Base-by-base conservation (phyloP, 2,797 vertebrate species). In the Sebastolobus alascanus region DNA sequence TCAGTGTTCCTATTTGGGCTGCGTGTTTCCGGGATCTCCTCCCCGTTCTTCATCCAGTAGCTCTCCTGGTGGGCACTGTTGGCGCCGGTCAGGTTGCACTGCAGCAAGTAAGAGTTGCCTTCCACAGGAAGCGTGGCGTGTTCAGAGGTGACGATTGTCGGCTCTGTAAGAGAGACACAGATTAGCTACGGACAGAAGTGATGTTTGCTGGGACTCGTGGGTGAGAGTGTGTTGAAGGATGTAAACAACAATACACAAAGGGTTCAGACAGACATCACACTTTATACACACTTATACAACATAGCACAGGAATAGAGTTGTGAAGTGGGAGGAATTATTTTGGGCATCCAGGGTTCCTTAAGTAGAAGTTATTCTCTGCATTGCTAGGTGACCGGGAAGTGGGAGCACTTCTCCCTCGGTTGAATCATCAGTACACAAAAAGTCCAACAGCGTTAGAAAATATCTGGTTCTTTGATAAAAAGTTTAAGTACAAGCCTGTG, bases 11-110 rank as follows among this genome's bases (percentile, higher is more conserved):
- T 96, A 80, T 83, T 84, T 12, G 67, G 0, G 83, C 85, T 92
- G 38, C 92, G 95, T 4, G 96, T 97, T 14, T 94, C 95, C 0
- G 86, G 14, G 76, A 99, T 95, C 91, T 97, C 97, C 89, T 97
- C 96, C 4, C 97, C 97, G 0, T 99, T 98, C 95, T 97, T 99
- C 94, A 97, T 97, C 99, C 99, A 99, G 94, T 93, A 98, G 93
- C 96, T 98, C 33, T 94, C 90, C 63, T 63, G 18, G 79, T 95
- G 93, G 20, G 27, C 50, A 13, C 85, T 94, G 83, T 95, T 92
- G 83, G 90, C 88, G 50, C 90, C 93, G 76, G 97, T 98, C 81
- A 99, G 97, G 96, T 99, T 99, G 94, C 98, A 99, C 91, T 98
- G 97, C 92, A 99, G 94, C 3, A 81, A 93, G 89, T 97, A 84